A percentile compares a stretch with the other conserved stretches of the same genome.
Conservation (phyloP, 2,888 invertebrate genomes). For the Lithophane socia region DNA sequence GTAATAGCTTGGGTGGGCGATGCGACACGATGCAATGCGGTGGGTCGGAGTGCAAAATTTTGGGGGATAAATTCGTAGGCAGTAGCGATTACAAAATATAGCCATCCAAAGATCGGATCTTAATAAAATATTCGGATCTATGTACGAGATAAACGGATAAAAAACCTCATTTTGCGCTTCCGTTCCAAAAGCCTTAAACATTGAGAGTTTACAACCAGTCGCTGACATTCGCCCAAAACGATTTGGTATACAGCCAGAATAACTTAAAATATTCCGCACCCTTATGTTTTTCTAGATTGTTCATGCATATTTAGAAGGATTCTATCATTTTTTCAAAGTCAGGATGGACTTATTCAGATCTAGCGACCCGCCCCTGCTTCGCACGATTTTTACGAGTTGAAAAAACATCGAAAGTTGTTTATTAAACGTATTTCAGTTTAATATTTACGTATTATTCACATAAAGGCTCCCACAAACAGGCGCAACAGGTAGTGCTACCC, state of each 20-base stretch:
- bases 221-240: conserved; percentile 24
- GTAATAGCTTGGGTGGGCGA: no score
- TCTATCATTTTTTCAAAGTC: conserved; percentile 12
- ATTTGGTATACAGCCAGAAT: conserved; percentile 37
- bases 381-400: background rate
- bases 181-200: conserved; percentile 34
- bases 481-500: no score
- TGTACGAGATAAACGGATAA: conserved; percentile 54
- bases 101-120: no score
- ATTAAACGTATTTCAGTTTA: background rate
- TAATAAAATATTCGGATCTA: conserved; percentile 46
- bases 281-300: conserved; percentile 22
- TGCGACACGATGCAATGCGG: no score
- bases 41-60: no score
- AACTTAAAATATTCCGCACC: conserved; percentile 24
- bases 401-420: background rate
- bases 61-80: no score
- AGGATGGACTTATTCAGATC: background rate
- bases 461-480: no score
- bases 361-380: background rate
- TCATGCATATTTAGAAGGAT: conserved; percentile 14
- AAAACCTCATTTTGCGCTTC: conserved; percentile 54
- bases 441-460: background rate
- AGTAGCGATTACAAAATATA: no score
- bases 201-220: conserved; percentile 46